These are phyloP conservation scores for Trachythela sp. DNA, from an alignment of 64 coral and sea anemone genomes.

Conservation along the genomic window DNA sequence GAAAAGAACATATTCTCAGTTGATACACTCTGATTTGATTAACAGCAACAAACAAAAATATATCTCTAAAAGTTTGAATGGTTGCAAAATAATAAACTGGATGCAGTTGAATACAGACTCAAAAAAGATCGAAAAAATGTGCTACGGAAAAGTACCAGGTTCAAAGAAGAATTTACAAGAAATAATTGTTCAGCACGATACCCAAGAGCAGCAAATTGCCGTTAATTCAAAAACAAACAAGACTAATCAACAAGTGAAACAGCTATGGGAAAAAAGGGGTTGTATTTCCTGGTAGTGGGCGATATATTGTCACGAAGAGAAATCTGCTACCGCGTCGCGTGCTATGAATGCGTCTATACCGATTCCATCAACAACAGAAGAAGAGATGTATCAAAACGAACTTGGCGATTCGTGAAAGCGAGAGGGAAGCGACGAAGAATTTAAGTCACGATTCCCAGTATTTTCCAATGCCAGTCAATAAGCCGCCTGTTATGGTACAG, in stretches of 20 bases:
- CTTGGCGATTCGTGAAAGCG: conserved; percentile 8
- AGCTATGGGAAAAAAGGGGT: not conserved
- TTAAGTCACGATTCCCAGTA: not conserved
- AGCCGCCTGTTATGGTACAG: not conserved
- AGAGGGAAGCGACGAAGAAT: not conserved
- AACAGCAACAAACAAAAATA: conserved; percentile 35
- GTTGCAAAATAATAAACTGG: conserved; percentile 36
- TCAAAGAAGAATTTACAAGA: conserved; percentile 43
- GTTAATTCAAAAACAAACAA: not conserved
- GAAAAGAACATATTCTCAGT: not conserved
- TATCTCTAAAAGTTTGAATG: too few relatives aligned
- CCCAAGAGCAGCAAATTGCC: not conserved
- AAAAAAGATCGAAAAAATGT: conserved; percentile 52
- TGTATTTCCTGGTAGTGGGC: conserved; percentile 1
- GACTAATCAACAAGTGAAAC: not conserved
- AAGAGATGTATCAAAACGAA: not conserved
- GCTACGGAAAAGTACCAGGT: not conserved
- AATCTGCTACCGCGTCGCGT: not conserved
- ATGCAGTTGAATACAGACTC: conserved; percentile 38
- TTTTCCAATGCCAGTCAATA: not conserved
- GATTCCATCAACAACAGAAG: not conserved
- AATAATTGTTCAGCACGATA: conserved; percentile 31
- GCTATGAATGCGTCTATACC: not conserved
- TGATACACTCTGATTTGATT: not conserved
- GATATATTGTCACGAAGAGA: not conserved